These are phyloP conservation scores for Amblyteles armatorius DNA, from an alignment of 2,888 invertebrate genomes.

Conservation along the genomic window DNA sequence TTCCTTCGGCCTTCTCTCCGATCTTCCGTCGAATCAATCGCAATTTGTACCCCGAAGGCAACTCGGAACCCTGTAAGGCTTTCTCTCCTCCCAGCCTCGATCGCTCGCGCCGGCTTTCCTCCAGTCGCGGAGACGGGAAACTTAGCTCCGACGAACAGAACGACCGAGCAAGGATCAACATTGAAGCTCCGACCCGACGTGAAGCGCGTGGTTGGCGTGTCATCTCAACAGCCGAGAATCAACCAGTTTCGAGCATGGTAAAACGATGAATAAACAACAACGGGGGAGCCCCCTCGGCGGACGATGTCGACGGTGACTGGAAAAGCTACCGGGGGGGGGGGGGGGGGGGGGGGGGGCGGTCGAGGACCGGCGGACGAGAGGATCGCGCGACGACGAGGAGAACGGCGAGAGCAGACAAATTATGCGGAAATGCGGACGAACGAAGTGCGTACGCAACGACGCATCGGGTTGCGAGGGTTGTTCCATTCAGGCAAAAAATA, in stretches of 20 bases:
- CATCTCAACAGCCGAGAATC: too few relatives aligned
- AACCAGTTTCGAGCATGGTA: slow-evolving; percentile 12
- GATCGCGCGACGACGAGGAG: slow-evolving; percentile 43
- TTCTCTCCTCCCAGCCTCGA: too few relatives aligned
- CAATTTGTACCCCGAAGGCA: too few relatives aligned
- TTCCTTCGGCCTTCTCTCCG: too few relatives aligned
- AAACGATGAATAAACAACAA: slow-evolving; percentile 39
- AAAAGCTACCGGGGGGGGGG: slow-evolving; percentile 24
- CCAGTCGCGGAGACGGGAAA: too few relatives aligned
- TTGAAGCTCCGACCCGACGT: too few relatives aligned
- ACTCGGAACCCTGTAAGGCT: too few relatives aligned
- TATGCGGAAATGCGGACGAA: slow-evolving; percentile 77
- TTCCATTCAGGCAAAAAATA: slow-evolving; percentile 59
- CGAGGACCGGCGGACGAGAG: slow-evolving; percentile 39
- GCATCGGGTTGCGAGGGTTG: slow-evolving; percentile 67
- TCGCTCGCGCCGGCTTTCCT: too few relatives aligned
- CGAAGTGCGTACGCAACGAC: slow-evolving; percentile 63
- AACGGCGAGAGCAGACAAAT: slow-evolving; percentile 74
- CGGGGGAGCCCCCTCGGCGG: slow-evolving; percentile 9
- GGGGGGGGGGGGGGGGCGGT: neutral
- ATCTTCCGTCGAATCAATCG: too few relatives aligned
- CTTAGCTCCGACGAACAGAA: too few relatives aligned
- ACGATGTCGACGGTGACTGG: slow-evolving; percentile 46
- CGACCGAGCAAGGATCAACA: too few relatives aligned
- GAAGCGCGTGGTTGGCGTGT: too few relatives aligned